These are phyloP conservation scores for Megaceryle alcyon DNA, from an alignment of 2,797 vertebrate species.

Conservation along the genomic window DNA sequence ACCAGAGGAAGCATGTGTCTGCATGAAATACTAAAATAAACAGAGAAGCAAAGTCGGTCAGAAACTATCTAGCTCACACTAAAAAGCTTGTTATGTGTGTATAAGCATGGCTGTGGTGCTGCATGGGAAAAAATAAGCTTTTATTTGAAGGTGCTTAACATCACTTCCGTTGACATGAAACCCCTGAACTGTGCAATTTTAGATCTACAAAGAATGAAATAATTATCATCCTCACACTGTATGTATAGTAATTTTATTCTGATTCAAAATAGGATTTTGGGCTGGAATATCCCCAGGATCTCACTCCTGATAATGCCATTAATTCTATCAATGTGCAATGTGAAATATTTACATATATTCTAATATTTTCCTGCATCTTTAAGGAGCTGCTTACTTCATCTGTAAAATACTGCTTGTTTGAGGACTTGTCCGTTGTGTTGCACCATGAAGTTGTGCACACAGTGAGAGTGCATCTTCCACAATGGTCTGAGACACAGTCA, in stretches of 20 bases:
- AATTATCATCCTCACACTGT: background rate
- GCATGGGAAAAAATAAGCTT: background rate
- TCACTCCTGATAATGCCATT: background rate
- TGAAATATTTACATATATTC: background rate
- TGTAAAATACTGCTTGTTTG: accelerated
- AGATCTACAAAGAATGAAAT: background rate
- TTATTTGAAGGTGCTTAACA: background rate
- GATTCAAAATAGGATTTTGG: background rate
- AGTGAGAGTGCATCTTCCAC: background rate
- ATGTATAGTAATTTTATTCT: background rate
- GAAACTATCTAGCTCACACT: background rate
- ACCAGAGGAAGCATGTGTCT: background rate
- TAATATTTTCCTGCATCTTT: background rate
- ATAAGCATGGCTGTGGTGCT: background rate
- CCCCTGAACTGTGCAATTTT: background rate
- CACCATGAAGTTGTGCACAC: accelerated
- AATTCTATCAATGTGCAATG: background rate
- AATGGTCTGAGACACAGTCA: accelerated
- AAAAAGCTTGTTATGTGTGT: background rate
- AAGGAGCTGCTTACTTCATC: background rate
- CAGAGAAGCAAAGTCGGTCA: background rate
- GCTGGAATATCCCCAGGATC: background rate
- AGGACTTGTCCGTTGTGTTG: background rate
- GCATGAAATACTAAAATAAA: background rate
- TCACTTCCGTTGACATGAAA: background rate